These are phyloP conservation scores for Eretmochelys imbricata DNA, from an alignment of 2,113 vertebrate genomes.

Conservation along the genomic window DNA sequence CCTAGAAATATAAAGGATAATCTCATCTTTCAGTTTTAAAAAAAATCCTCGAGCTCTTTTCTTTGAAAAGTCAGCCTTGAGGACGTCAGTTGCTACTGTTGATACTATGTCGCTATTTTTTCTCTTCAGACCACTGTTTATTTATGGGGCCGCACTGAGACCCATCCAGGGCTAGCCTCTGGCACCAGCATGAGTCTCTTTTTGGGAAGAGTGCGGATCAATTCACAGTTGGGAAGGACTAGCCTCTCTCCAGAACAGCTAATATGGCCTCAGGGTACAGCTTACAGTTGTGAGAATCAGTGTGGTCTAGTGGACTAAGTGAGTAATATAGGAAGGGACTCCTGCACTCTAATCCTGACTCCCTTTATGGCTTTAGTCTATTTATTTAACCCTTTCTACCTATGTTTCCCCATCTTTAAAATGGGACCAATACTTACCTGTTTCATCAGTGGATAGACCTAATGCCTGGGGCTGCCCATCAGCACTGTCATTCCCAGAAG, in stretches of 20 bases:
- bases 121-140: not conserved
- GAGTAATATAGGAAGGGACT: not conserved
- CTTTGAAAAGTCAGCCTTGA: not conserved
- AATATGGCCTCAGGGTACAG: not conserved
- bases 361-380: not conserved
- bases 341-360: not conserved
- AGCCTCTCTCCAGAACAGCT: not conserved
- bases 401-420: not conserved
- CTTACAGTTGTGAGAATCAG: not conserved
- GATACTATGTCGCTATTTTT: not conserved
- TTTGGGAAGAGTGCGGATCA: not conserved
- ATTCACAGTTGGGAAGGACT: not conserved
- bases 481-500: not conserved
- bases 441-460: not conserved
- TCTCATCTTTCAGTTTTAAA: not conserved
- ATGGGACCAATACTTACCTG: not conserved
- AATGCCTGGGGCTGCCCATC: not conserved
- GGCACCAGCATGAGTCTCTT: not conserved
- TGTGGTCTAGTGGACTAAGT: not conserved
- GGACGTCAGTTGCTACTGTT: not conserved
- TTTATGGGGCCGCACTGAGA: not conserved
- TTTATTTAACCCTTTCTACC: not conserved
- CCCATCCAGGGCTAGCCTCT: slow-evolving; percentile 20
- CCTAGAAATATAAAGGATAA: not conserved
- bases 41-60: not conserved